A percentile compares a stretch with the other conserved stretches of the same genome.
Evolutionary conservation across 2,888 invertebrate species (phyloP).

Genomic region (Rhabditophanes sp.): DNA sequence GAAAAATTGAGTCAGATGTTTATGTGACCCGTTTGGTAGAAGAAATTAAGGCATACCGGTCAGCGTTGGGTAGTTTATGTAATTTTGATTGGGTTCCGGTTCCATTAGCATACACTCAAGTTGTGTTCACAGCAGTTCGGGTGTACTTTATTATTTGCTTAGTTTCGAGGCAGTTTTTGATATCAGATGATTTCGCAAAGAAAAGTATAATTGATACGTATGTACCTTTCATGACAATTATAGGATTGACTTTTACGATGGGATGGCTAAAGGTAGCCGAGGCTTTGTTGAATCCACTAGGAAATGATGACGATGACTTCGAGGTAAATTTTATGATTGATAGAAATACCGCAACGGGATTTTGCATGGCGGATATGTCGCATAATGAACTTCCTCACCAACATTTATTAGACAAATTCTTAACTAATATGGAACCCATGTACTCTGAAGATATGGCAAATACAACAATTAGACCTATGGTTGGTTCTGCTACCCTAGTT

Average conservation of each 20-base stretch:
- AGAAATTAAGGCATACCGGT: conserved; percentile 18
- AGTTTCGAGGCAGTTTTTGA: conserved; percentile 21
- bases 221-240: conserved; percentile 32
- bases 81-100: conserved; percentile 27
- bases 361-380: background rate
- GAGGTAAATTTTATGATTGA: conserved; percentile 14
- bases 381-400: conserved; percentile 7
- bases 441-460: conserved; percentile 14
- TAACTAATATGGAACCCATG: conserved; percentile 7
- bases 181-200: conserved; percentile 6
- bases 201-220: conserved; percentile 15
- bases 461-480: conserved; percentile 8
- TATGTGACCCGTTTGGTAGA: conserved; percentile 5
- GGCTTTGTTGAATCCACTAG: conserved; percentile 33
- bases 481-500: conserved; percentile 9
- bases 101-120: conserved; percentile 30
- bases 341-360: background rate
- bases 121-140: conserved; percentile 30
- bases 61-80: conserved; percentile 15
- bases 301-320: conserved; percentile 35
- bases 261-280: conserved; percentile 41
- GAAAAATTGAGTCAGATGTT: conserved; percentile 17
- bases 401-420: conserved; percentile 10
- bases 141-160: conserved; percentile 31
- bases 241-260: conserved; percentile 31